phyloP scores from a whole-genome alignment of 1,140 invertebrate species.

The Scylla paramamosain region DNA sequence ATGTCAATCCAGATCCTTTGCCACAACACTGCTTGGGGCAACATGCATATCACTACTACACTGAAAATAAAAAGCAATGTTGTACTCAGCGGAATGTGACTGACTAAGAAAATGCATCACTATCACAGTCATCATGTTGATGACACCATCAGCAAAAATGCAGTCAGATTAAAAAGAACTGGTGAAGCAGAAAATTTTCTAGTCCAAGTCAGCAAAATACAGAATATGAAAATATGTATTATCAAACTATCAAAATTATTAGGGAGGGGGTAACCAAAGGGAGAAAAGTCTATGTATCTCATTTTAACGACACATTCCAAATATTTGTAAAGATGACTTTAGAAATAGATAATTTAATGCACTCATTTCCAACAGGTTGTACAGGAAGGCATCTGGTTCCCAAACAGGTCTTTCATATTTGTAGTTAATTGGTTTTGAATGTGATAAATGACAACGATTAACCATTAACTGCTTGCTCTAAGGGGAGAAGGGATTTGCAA shows the following conservation, averaged over 20 bases:
- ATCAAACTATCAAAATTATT: neutral
- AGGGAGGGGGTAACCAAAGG: neutral
- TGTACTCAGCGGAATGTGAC: neutral
- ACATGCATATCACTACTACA: slow-evolving; percentile 6
- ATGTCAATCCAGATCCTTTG: neutral
- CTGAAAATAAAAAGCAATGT: neutral
- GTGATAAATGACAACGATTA: no score
- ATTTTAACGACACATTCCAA: no score
- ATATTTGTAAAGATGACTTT: no score
- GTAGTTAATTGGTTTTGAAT: no score
- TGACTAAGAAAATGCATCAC: neutral
- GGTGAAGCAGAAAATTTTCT: neutral
- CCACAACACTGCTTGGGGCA: neutral
- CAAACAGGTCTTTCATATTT: neutral
- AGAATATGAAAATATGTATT: slow-evolving; percentile 7
- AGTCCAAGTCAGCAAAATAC: neutral
- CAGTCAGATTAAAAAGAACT: neutral
- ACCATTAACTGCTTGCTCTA: no score
- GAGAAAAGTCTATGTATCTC: neutral
- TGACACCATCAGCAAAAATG: neutral
- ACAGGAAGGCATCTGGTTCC: neutral
- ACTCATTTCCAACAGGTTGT: no score
- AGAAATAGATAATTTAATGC: no score
- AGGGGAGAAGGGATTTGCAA: neutral
- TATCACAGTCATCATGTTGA: neutral